Conservation (phyloP, 2,888 invertebrate species). For the Prenolepis imparis region DNA sequence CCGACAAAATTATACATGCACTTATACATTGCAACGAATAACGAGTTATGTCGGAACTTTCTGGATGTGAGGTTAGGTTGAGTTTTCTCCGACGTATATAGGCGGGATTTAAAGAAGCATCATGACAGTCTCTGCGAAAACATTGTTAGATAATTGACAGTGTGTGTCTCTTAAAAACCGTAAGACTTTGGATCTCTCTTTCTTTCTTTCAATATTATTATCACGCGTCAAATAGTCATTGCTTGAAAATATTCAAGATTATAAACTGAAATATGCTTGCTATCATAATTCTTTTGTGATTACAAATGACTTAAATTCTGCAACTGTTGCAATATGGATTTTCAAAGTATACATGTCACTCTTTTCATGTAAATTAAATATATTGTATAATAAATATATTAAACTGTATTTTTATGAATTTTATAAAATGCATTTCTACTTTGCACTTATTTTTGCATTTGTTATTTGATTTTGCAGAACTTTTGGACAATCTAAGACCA, state of each 20-base stretch:
- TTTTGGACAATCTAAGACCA: constrained; percentile 94
- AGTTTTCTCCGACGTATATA: not conserved
- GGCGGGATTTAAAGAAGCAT: constrained; percentile 18
- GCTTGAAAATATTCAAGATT: not conserved
- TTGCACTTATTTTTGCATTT: not conserved
- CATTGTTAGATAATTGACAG: not conserved
- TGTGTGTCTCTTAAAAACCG: not conserved
- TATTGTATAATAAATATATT: not conserved
- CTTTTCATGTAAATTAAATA: not conserved
- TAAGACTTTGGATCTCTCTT: not conserved
- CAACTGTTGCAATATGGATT: not conserved
- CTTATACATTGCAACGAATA: not conserved
- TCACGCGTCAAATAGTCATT: not conserved
- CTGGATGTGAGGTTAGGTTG: constrained; percentile 24
- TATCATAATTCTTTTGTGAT: not conserved
- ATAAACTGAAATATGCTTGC: not conserved
- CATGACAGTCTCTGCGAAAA: not conserved
- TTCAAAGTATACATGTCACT: not conserved
- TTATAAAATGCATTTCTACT: not conserved
- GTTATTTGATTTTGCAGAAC: constrained; percentile 88
- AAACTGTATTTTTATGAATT: not conserved
- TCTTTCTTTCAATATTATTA: not conserved
- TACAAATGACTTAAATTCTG: not conserved
- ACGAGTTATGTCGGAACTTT: constrained; percentile 29
- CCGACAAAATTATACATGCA: constrained; percentile 32